phyloP scores from a whole-genome alignment of 2,888 invertebrate genomes.

The Odontothrips loti region DNA sequence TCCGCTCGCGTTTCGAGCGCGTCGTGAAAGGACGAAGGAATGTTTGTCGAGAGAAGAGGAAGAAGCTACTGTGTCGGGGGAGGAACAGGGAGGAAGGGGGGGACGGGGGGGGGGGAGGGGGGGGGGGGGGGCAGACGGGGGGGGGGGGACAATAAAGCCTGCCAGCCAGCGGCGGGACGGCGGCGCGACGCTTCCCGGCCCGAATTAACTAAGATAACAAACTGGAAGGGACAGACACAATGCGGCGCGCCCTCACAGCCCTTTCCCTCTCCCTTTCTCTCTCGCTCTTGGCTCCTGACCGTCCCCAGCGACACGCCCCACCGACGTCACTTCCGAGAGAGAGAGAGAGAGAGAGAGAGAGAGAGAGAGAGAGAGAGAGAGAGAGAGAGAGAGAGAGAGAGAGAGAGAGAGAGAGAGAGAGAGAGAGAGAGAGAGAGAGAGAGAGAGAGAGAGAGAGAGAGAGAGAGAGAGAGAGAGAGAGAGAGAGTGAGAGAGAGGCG shows the following conservation, averaged over 20 bases:
- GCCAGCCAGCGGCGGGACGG: neutral
- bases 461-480: neutral
- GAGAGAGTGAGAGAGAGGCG: too few relatives aligned
- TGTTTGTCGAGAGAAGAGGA: too few relatives aligned
- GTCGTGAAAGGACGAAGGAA: too few relatives aligned
- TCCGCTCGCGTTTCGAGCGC: too few relatives aligned
- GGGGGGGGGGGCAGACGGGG: neutral
- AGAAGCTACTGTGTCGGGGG: neutral
- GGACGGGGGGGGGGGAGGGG: neutral
- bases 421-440: neutral
- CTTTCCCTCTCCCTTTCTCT: neutral
- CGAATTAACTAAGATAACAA: slow-evolving; percentile 24
- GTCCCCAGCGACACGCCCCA: neutral
- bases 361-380: too few relatives aligned
- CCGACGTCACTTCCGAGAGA: neutral
- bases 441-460: neutral
- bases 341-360: neutral
- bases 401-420: too few relatives aligned
- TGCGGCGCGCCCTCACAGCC: neutral
- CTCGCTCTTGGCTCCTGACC: neutral
- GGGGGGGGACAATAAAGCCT: neutral
- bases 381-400: too few relatives aligned
- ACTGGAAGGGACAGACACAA: neutral
- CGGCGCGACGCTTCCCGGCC: neutral
- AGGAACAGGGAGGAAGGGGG: neutral